phyloP scores from a whole-genome alignment of 2,888 invertebrate genomes.

The Lasioglossum oenotherae region DNA sequence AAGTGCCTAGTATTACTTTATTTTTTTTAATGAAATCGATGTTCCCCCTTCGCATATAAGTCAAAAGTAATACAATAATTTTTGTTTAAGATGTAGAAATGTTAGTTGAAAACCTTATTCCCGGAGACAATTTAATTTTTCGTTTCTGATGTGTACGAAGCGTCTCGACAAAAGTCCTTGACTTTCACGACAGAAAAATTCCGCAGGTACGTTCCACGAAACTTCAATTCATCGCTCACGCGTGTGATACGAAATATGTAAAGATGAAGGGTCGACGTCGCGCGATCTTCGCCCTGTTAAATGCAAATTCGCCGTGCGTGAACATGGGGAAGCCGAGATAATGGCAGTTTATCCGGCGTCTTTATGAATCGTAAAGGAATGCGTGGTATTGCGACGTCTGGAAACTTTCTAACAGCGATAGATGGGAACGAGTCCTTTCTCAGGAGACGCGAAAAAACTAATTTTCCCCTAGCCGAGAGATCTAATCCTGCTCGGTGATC shows the following conservation, averaged over 20 bases:
- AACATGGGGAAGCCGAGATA: conserved; percentile 13
- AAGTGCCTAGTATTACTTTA: no score
- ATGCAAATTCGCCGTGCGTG: conserved; percentile 24
- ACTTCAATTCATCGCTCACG: neutral
- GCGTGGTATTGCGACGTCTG: conserved; percentile 15
- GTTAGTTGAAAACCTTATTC: no score
- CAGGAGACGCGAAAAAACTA: conserved; percentile 30
- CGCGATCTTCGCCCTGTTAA: conserved; percentile 3
- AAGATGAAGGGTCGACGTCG: neutral
- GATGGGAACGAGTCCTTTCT: conserved; percentile 43
- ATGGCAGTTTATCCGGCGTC: conserved; percentile 32
- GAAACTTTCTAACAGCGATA: conserved; percentile 38
- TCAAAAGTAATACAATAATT: no score
- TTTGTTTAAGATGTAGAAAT: no score
- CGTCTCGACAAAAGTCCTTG: neutral
- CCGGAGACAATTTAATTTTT: no score
- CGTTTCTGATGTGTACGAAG: no score
- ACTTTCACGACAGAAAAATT: neutral
- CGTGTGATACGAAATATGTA: neutral
- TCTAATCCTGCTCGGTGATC: conserved; percentile 19
- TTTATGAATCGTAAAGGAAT: conserved; percentile 41
- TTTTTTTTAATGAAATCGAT: no score
- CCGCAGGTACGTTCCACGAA: neutral
- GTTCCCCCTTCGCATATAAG: no score
- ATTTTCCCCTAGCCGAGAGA: conserved; percentile 15